Percentiles rank a stretch among this genome's conserved stretches.
Conservation (phyloP, 2,888 invertebrate genomes). For the Ditula angustiorana region DNA sequence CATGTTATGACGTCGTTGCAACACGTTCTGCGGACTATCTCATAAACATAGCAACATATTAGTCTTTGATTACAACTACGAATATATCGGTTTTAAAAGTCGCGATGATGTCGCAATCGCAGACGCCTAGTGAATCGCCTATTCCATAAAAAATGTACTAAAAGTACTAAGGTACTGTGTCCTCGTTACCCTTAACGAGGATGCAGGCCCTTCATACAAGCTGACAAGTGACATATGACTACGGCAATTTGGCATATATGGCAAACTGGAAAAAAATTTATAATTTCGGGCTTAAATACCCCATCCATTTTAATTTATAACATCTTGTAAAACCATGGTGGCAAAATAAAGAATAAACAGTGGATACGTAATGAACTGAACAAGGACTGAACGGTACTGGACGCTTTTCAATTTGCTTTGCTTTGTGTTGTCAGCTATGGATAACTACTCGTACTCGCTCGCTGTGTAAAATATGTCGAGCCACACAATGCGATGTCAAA, state of each 20-base stretch:
- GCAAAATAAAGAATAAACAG: no score
- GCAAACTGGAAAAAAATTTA: no score
- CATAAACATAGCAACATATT: slow-evolving; percentile 2
- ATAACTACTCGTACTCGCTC: slow-evolving; percentile 4
- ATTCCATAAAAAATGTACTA: background rate
- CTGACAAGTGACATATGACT: no score
- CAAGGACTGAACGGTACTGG: background rate
- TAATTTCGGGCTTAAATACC: no score
- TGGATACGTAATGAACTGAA: no score
- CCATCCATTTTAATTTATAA: no score
- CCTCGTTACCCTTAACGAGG: no score
- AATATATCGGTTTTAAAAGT: slow-evolving; percentile 19
- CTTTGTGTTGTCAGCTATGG: slow-evolving; percentile 20
- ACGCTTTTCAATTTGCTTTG: slow-evolving; percentile 6
- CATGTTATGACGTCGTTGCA: background rate
- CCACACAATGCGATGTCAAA: slow-evolving; percentile 23
- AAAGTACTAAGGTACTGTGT: no score
- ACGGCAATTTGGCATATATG: no score
- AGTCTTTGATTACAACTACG: background rate
- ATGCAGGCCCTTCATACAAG: no score
- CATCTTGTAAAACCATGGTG: no score
- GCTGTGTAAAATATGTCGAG: background rate
- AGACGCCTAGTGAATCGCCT: slow-evolving; percentile 1
- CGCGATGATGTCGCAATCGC: background rate
- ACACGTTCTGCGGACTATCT: slow-evolving; percentile 1